Percentiles rank a stretch among this genome's conserved stretches.
phyloP scores from a whole-genome alignment of 2,113 vertebrate genomes.

The Corynorhinus townsendii region DNA sequence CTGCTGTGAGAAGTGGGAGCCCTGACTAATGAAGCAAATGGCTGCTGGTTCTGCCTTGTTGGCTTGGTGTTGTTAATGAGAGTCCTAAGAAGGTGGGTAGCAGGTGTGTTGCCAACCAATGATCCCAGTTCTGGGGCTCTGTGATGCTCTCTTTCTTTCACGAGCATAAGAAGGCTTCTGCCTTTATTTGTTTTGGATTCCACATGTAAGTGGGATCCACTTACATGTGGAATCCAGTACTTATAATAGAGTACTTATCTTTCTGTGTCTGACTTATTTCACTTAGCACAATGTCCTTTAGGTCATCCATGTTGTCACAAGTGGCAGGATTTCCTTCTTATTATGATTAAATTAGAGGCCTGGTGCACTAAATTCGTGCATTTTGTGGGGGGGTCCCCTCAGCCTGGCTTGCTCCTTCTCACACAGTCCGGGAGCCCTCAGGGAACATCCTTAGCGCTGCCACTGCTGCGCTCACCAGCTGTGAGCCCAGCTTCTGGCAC shows the following conservation, averaged over 20 bases:
- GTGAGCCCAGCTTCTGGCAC: too few species aligned
- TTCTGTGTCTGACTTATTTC: background rate
- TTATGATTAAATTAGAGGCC: background rate
- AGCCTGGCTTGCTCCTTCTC: too few species aligned
- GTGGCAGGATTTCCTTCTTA: background rate
- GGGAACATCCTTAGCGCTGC: too few species aligned
- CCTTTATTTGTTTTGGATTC: background rate
- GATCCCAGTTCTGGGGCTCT: background rate
- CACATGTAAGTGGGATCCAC: background rate
- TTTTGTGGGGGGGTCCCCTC: too few species aligned
- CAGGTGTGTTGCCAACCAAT: rapidly evolving
- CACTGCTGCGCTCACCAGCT: too few species aligned
- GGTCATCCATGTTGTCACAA: background rate
- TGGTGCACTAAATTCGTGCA: too few species aligned
- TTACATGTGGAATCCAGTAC: too few species aligned
- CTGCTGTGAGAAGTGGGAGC: background rate
- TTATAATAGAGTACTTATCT: background rate
- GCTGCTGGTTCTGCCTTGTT: background rate
- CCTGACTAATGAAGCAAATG: rapidly evolving
- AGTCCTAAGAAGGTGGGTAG: background rate
- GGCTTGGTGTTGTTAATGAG: background rate
- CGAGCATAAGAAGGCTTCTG: background rate
- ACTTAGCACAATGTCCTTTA: background rate
- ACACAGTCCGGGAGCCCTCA: too few species aligned
- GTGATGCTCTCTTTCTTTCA: background rate